A percentile compares a stretch with the other conserved stretches of the same genome.
Evolutionary conservation across 2,797 vertebrate genomes (phyloP).

Genomic region (Discoglossus pictus): DNA sequence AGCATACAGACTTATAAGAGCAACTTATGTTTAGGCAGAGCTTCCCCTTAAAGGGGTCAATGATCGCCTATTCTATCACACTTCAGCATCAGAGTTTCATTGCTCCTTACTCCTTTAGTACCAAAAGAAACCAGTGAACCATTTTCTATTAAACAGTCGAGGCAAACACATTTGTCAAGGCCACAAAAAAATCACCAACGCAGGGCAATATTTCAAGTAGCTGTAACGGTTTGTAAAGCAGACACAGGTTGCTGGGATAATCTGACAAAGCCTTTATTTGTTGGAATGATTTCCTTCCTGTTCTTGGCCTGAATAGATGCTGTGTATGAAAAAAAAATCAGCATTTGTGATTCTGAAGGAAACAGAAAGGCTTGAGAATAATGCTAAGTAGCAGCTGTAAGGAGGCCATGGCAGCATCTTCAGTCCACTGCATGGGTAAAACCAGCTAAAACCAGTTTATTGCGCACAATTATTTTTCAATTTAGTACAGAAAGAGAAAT

Average conservation of each 20-base stretch:
- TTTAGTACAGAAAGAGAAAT: too few species aligned
- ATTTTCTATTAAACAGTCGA: background rate
- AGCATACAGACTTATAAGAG: too few species aligned
- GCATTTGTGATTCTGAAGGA: slow-evolving; percentile 65
- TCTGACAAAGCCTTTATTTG: slow-evolving; percentile 78
- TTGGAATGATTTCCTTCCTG: slow-evolving; percentile 70
- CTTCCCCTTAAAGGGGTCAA: too few species aligned
- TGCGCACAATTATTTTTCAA: too few species aligned
- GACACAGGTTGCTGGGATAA: slow-evolving; percentile 71
- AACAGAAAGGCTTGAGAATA: slow-evolving; percentile 69
- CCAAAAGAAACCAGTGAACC: background rate
- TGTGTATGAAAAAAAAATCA: slow-evolving; percentile 54
- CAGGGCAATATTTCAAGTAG: slow-evolving; percentile 36
- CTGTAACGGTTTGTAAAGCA: slow-evolving; percentile 68
- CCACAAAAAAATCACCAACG: background rate
- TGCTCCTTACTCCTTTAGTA: background rate
- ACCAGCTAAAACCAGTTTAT: too few species aligned
- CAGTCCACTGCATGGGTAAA: background rate
- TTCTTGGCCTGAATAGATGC: slow-evolving; percentile 65
- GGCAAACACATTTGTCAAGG: slow-evolving; percentile 13
- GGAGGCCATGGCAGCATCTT: slow-evolving; percentile 46
- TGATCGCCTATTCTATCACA: too few species aligned
- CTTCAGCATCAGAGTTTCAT: too few species aligned
- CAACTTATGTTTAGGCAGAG: too few species aligned
- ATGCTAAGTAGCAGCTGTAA: slow-evolving; percentile 59